Evolutionary conservation across 2,888 invertebrate species (phyloP).

Genomic region (Lagria hirta): DNA sequence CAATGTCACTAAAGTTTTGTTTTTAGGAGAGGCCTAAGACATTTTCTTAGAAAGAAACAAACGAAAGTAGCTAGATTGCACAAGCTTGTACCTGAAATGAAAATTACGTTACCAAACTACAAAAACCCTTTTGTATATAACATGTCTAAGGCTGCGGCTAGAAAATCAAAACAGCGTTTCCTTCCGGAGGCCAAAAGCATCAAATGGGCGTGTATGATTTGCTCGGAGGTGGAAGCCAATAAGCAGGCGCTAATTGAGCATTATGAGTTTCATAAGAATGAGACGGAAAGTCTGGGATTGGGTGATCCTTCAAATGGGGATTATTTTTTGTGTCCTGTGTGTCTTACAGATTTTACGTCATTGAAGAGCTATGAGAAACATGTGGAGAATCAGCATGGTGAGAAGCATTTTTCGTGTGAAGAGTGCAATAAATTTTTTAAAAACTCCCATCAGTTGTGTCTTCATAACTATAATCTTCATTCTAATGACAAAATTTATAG

Average conservation of each 20-base stretch:
- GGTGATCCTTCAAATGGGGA: conserved; percentile 26
- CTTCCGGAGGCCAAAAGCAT: conserved; percentile 16
- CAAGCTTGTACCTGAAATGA: too few species aligned
- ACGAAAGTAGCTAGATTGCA: too few species aligned
- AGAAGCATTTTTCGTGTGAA: conserved; percentile 52
- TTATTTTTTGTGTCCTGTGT: conserved; percentile 37
- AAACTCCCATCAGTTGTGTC: conserved; percentile 45
- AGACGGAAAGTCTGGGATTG: conserved; percentile 28
- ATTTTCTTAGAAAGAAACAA: too few species aligned
- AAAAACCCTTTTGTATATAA: conserved; percentile 16
- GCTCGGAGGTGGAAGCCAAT: conserved; percentile 20
- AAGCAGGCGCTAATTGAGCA: conserved; percentile 29
- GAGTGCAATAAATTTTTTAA: conserved; percentile 45
- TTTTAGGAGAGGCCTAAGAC: too few species aligned
- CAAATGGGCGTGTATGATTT: conserved; percentile 36
- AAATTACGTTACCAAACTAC: conserved; percentile 9
- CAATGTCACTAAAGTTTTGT: too few species aligned
- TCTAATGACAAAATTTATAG: conserved; percentile 40
- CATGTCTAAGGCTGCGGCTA: conserved; percentile 8
- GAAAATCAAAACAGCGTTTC: conserved; percentile 16
- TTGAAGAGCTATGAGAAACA: conserved; percentile 42
- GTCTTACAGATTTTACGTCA: conserved; percentile 40
- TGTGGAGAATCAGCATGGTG: conserved; percentile 40
- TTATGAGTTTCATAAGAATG: conserved; percentile 31
- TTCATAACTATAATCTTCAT: conserved; percentile 43